phyloP scores from a whole-genome alignment of 2,888 invertebrate genomes.

The Apodemia zela region DNA sequence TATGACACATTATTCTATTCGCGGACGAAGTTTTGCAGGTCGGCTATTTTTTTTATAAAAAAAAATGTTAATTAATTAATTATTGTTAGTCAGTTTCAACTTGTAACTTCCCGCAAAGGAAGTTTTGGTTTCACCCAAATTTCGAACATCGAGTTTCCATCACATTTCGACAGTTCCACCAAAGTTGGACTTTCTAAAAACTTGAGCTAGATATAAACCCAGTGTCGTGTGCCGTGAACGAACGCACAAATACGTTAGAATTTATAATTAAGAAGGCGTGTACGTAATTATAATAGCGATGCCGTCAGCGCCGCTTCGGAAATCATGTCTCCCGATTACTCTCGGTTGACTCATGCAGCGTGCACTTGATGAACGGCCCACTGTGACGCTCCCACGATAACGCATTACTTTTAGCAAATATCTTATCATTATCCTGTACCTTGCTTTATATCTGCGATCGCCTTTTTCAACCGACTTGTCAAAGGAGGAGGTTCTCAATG shows the following conservation, averaged over 20 bases:
- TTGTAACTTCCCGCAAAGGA: too few relatives aligned
- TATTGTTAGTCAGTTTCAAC: too few relatives aligned
- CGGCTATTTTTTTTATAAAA: too few relatives aligned
- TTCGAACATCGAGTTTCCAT: too few relatives aligned
- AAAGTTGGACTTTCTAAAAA: too few relatives aligned
- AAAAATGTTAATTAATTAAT: too few relatives aligned
- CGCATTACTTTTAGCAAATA: constrained; percentile 13
- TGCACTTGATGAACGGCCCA: constrained; percentile 5
- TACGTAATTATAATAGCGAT: constrained; percentile 22
- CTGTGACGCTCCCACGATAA: constrained; percentile 13
- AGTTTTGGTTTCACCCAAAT: too few relatives aligned
- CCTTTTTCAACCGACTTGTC: too few relatives aligned
- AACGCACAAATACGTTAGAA: background rate
- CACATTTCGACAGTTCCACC: too few relatives aligned
- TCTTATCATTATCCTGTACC: constrained; percentile 9
- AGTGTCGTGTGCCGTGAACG: background rate
- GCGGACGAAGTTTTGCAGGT: too few relatives aligned
- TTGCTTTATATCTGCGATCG: background rate
- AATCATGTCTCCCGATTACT: constrained; percentile 21
- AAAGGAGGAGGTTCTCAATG: too few relatives aligned
- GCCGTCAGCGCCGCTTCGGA: constrained; percentile 23
- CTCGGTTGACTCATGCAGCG: constrained; percentile 23
- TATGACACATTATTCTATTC: too few relatives aligned
- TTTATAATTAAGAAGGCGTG: constrained; percentile 18
- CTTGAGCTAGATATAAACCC: background rate